These are phyloP conservation scores for Pyxicephalus adspersus DNA, from an alignment of 2,113 vertebrate genomes.

Conservation along the genomic window DNA sequence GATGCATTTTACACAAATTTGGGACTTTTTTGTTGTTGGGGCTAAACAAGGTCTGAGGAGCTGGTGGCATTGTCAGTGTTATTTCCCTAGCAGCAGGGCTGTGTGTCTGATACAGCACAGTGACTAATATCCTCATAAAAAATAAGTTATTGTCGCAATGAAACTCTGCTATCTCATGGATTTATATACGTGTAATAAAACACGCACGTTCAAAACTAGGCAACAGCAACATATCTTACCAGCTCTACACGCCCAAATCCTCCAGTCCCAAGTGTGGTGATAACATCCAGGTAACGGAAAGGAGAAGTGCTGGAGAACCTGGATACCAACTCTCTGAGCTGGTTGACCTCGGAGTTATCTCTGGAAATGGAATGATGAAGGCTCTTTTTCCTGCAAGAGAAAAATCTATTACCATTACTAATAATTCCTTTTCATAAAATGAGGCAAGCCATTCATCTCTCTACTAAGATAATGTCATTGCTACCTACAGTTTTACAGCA, in stretches of 20 bases:
- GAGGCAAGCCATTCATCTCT: not conserved
- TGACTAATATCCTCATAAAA: not conserved
- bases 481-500: not conserved
- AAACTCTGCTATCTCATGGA: not conserved
- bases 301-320: constrained; percentile 64
- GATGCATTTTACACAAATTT: no score
- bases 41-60: no score
- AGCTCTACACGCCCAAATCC: constrained; percentile 81
- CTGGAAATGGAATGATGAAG: constrained; percentile 51
- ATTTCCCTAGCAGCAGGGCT: no score
- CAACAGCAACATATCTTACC: constrained; percentile 61
- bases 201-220: not conserved
- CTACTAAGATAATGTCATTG: not conserved
- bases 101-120: not conserved
- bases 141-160: not conserved
- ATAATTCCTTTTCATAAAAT: not conserved
- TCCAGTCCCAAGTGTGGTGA: constrained; percentile 76
- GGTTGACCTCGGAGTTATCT: constrained; percentile 63
- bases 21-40: no score
- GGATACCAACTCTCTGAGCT: constrained; percentile 67
- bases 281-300: constrained; percentile 69
- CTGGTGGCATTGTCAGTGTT: no score
- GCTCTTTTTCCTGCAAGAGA: constrained; percentile 43
- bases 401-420: not conserved
- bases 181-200: not conserved